Conservation (phyloP, 2,888 invertebrate genomes). For the Hypsopygia costalis region DNA sequence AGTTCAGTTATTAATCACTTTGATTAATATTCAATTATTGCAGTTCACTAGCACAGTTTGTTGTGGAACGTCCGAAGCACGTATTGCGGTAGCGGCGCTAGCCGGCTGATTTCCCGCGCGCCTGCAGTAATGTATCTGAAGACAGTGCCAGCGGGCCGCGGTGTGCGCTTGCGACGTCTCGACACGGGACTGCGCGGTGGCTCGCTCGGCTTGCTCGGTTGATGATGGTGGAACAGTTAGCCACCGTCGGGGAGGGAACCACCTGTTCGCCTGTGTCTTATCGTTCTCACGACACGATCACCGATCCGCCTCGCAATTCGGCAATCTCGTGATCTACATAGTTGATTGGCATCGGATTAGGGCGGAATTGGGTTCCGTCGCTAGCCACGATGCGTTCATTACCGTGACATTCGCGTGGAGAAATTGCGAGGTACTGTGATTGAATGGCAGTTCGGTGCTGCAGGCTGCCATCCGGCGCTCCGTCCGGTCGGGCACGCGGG, state of each 20-base stretch:
- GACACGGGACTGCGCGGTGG: constrained; percentile 59
- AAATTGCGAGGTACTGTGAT: constrained; percentile 50
- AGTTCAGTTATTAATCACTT: constrained; percentile 17
- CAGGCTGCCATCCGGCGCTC: constrained; percentile 6
- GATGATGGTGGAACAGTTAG: constrained; percentile 71
- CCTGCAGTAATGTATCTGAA: constrained; percentile 7
- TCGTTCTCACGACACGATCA: constrained; percentile 74
- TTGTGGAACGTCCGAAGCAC: constrained; percentile 25
- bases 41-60: constrained; percentile 31
- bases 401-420: constrained; percentile 68
- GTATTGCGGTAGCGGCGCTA: constrained; percentile 31
- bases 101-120: constrained; percentile 16
- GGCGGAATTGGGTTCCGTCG: constrained; percentile 58
- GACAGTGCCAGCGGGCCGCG: constrained; percentile 35
- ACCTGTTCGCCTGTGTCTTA: constrained; percentile 64
- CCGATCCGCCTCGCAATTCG: constrained; percentile 57
- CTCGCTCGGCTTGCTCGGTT: constrained; percentile 50
- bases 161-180: constrained; percentile 57
- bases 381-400: constrained; percentile 48
- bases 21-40: constrained; percentile 8
- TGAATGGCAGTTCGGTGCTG: constrained; percentile 58
- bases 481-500: constrained; percentile 34
- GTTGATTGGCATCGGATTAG: constrained; percentile 73
- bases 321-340: constrained; percentile 74
- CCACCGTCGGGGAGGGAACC: constrained; percentile 67